Evolutionary conservation across 2,113 vertebrate genomes (phyloP).

Genomic region (Corydoras maculifer): DNA sequence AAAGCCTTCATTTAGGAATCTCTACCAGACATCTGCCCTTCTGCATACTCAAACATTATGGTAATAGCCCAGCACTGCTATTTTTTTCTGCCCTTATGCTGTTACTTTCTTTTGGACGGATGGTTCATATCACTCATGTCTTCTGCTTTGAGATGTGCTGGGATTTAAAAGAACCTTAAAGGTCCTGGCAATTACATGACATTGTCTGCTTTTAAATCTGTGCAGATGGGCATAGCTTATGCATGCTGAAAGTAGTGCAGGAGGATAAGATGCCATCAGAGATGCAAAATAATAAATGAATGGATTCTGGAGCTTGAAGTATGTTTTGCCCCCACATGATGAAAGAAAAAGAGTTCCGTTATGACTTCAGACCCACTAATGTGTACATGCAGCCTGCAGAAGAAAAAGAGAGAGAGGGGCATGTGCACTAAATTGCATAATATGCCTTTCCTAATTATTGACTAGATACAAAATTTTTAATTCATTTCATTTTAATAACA

Average conservation of each 20-base stretch:
- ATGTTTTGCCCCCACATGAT: conserved; percentile 61
- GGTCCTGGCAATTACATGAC: conserved; percentile 58
- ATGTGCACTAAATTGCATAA: too few species aligned
- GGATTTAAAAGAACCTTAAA: conserved; percentile 66
- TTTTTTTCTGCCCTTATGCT: conserved; percentile 31
- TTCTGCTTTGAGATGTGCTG: conserved; percentile 46
- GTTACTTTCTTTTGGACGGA: conserved; percentile 56
- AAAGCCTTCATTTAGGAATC: conserved; percentile 66
- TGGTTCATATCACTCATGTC: conserved; percentile 19
- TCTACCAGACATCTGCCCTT: conserved; percentile 59
- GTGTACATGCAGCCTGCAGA: background rate
- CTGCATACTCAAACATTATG: conserved; percentile 62
- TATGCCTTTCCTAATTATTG: too few species aligned
- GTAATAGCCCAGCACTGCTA: conserved; percentile 55
- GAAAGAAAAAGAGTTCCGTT: conserved; percentile 48
- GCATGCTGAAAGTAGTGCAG: conserved; percentile 64
- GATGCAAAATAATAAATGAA: conserved; percentile 60
- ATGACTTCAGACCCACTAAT: conserved; percentile 50
- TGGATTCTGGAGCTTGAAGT: conserved; percentile 52
- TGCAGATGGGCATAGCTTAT: conserved; percentile 30
- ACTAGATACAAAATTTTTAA: too few species aligned
- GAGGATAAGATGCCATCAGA: conserved; percentile 65
- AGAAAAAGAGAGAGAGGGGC: too few species aligned
- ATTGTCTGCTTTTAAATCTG: conserved; percentile 52
- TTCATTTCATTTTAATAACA: too few species aligned